Base-by-base conservation (phyloP, 2,888 invertebrate genomes). In the Cabera pusaria region DNA sequence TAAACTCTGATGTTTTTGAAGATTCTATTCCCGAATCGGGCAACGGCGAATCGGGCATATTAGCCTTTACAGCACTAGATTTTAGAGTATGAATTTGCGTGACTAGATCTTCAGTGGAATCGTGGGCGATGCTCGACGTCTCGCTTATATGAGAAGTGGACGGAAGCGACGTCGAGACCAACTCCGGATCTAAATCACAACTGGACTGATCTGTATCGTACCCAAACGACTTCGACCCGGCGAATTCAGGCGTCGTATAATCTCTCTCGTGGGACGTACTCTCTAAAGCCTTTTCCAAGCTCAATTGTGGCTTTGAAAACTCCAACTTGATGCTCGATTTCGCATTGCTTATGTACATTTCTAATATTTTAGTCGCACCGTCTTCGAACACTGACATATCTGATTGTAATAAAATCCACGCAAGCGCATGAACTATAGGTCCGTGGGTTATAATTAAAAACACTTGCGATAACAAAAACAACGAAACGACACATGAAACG, bases 401-500 rank as follows among this genome's bases (percentile, higher is more conserved):
- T 0, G 96, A 96, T 72, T 96, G 95, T 17, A 98, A 83, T 64
- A 98, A 93, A 37, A 97, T 96, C 91, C 97, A 94, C 20, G 98
- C 97, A 51, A 99, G 80, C 3, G 96, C 94, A 61, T 96, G 95
- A 2, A 98, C 97, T 54, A 99, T 91, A 0, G 98, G 97, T 1
- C 94, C 93, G 73, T 98, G 97, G 1, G 96, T 95, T 49, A 98
- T 93, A 50, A 98, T 98, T 38, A 98, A 90, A 86, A 98, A 98
- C 25, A 99, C 97, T 92, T 98, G 96, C 1, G 98, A 97, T 44
- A 98, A 84, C 38, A 98, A 87, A 86, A 97, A 98, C 44, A 98
- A 85, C 0, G 98, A 93, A 2, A 98, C 97, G 5, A 98, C 96
- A 44, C 96, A 95, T 42, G 97, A 97, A 0, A 97, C 95, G 45